Evolutionary conservation across 1,140 invertebrate species (phyloP), one percentile per base, ranked within the genome.

Genomic region (Tribolium castaneum): DNA sequence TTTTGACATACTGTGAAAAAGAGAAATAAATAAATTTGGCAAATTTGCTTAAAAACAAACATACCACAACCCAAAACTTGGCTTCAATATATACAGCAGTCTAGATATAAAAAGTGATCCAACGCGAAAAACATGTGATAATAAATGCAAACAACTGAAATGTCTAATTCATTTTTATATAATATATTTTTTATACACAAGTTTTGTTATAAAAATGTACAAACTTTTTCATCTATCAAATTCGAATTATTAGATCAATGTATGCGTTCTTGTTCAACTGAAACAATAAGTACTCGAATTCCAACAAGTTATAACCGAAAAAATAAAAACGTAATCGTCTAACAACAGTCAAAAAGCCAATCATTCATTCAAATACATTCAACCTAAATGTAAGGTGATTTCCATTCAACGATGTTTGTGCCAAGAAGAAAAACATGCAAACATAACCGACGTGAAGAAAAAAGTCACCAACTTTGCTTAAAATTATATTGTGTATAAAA

Each of bases 141-240:
- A 14, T 66, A 66, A 66, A 66, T 66, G 59, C 59, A 66, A 66
- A 66, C 12, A 66, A 66, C 30, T 66, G 59, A 66, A 66, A 66
- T 66, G 59, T 66, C 59, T 66, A 66, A 35, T 35, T 45, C 39
- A 45, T 45, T n/a, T 66, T 59, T 9, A 16, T 54, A 54, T 54
- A 54, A 62, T 66, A 62, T 72, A 51, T 70, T 73, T 73, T 73
- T 73, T 73, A 73, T 73, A 73, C 71, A 73, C 71, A 73, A 73
- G 59, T 66, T 66, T 73, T 73, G 71, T 73, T 73, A 73, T 73
- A 73, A 73, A 73, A 73, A 73, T 73, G 71, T 73, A 73, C 71
- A 73, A 73, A 73, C 10, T 54, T 72, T 73, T 54, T 52, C 30
- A 73, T 51, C 30, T 73, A 54, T 73, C 70, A 66, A 66, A 66